Base-by-base conservation (phyloP, 2,113 vertebrate species). In the Sialia sialis region DNA sequence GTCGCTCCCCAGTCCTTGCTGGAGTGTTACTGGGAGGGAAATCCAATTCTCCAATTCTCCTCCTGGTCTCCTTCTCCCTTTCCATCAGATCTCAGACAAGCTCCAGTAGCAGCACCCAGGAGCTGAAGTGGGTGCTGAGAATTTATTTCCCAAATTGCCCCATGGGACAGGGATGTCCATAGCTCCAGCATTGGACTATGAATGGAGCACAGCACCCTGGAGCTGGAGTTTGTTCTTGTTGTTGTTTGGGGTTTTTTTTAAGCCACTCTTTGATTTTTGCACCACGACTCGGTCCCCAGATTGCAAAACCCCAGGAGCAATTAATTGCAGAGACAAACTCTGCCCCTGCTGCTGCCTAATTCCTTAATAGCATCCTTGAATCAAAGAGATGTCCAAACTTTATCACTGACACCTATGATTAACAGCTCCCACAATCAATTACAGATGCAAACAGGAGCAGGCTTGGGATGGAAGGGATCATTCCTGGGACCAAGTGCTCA, bases 361-460 rank as follows among this genome's bases (percentile, higher is more conserved):
- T 95, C 91, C 68, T 93, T 96, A 96, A 96, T 93, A 84, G 91
- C 90, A 94, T 93, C 93, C 85, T 76, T 80, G 92, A 94, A 93
- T 94, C 94, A 95, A 93, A 93, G 84, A 77, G 82, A 84, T 91
- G 72, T 86, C 90, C 94, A 95, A 95, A 83, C 39, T 88, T 93
- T 94, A 94, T 96, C 55, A 4, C 51, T 74, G 4, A 1, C 89
- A 87, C 78, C 89, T 77, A 39, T 94, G 72, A 94, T 90, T 95
- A 95, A 64, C 84, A 93, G 85, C 59, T 74, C 63, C 93, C 82
- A 59, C 93, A 97, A 91, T 88, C 75, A 74, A 94, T 95, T 95
- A 97, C 79, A 84, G 82, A 93, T 91, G 87, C 72, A 93, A 95
- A 95, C 68, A 73, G 78, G 30, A 85, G 55, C 67, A 91, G 73